Evolutionary conservation across 2,797 vertebrate genomes (phyloP).

Genomic region (Pangasius larnaudii): DNA sequence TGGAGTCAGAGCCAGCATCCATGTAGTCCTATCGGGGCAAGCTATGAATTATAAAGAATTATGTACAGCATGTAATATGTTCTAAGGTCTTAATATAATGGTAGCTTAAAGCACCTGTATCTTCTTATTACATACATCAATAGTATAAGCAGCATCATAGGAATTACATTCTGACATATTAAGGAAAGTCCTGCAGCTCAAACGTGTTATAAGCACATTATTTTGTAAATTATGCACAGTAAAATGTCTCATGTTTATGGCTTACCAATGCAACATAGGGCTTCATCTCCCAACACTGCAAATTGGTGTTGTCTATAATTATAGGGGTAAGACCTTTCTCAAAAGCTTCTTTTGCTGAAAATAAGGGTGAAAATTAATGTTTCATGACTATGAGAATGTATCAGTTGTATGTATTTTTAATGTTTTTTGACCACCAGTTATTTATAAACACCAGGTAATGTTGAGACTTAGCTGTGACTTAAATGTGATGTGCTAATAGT

Average conservation of each 20-base stretch:
- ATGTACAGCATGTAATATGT: not conserved
- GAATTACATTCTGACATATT: not conserved
- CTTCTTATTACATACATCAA: not conserved
- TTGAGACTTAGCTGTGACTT: not conserved
- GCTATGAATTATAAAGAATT: not conserved
- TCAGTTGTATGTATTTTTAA: not conserved
- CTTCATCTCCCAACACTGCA: conserved; percentile 98
- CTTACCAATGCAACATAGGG: conserved; percentile 89
- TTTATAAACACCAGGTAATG: not conserved
- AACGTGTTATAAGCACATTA: not conserved
- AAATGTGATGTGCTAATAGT: not conserved
- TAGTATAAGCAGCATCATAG: not conserved
- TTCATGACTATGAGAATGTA: conserved; percentile 19
- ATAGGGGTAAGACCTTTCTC: conserved; percentile 84
- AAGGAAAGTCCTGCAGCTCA: not conserved
- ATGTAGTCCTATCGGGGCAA: not conserved
- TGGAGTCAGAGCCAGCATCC: not conserved
- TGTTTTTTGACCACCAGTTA: not conserved
- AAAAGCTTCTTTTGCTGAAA: conserved; percentile 89
- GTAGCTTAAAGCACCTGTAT: not conserved
- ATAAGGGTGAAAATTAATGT: not conserved
- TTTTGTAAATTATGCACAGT: not conserved
- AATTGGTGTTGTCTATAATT: conserved; percentile 98
- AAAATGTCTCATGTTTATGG: not conserved
- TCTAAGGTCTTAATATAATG: not conserved